These are phyloP conservation scores for Indri indri DNA, from an alignment of 2,113 vertebrate genomes.

Conservation along the genomic window DNA sequence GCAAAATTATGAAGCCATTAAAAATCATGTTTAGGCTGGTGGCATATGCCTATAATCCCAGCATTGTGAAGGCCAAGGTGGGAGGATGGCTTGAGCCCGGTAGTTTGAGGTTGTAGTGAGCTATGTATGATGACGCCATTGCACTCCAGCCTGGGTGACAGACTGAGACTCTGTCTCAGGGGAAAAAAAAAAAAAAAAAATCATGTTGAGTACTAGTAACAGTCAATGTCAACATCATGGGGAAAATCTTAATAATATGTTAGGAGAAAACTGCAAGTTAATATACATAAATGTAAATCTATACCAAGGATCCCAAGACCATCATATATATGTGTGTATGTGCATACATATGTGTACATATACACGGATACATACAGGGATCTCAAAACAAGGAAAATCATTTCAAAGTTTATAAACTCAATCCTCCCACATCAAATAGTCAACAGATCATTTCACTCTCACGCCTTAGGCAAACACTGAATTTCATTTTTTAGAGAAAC, in stretches of 20 bases:
- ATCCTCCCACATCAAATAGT: background rate
- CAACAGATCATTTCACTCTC: background rate
- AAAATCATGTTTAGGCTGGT: background rate
- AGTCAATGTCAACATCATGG: background rate
- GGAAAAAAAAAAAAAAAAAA: too few relatives aligned
- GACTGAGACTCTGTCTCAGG: too few relatives aligned
- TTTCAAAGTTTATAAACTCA: background rate
- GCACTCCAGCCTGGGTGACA: too few relatives aligned
- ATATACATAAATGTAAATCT: background rate
- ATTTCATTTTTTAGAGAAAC: background rate
- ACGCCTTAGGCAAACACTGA: background rate
- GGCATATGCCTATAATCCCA: too few relatives aligned
- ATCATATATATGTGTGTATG: background rate
- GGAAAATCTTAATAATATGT: background rate
- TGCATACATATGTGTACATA: background rate
- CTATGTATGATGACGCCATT: too few relatives aligned
- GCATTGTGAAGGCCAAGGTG: too few relatives aligned
- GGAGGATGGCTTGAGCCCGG: too few relatives aligned
- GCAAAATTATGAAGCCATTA: background rate
- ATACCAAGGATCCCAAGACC: background rate
- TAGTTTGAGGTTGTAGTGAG: too few relatives aligned
- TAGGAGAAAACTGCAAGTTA: background rate
- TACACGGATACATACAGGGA: background rate
- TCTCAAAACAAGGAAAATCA: background rate
- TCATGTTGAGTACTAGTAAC: background rate